phyloP scores from a whole-genome alignment of 1,140 invertebrate genomes.

The Cherax quadricarinatus region DNA sequence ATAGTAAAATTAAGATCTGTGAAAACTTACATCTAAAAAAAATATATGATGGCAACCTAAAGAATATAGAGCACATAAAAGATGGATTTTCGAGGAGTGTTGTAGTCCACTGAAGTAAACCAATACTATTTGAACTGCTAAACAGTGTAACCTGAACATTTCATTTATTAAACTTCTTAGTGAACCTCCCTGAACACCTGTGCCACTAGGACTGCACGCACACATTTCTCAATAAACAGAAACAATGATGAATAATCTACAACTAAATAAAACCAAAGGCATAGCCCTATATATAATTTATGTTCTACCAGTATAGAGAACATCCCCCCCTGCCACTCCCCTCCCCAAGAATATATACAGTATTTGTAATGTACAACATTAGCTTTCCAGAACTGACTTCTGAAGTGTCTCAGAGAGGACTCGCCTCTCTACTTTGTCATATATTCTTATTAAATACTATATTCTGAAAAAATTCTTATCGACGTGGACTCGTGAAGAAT shows the following conservation, averaged over 20 bases:
- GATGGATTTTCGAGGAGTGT: background rate
- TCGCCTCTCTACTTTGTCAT: too few relatives aligned
- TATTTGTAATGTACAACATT: too few relatives aligned
- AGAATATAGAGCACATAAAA: constrained; percentile 41
- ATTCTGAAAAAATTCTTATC: too few relatives aligned
- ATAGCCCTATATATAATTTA: background rate
- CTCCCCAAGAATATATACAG: too few relatives aligned
- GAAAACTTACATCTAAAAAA: constrained; percentile 36
- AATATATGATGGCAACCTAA: constrained; percentile 39
- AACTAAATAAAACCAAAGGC: background rate
- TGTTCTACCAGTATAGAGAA: background rate
- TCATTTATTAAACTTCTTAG: background rate
- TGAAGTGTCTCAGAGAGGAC: too few relatives aligned
- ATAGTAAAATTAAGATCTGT: constrained; percentile 32
- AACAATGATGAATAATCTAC: background rate
- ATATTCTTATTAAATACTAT: too few relatives aligned
- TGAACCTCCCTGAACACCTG: constrained; percentile 44
- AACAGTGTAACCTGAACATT: constrained; percentile 25
- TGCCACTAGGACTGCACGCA: constrained; percentile 36
- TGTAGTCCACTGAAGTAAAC: constrained; percentile 40
- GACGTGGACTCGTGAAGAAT: too few relatives aligned
- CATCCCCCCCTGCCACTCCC: too few relatives aligned
- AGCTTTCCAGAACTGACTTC: too few relatives aligned
- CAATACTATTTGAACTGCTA: constrained; percentile 35
- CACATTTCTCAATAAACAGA: constrained; percentile 4